Evolutionary conservation across 2,797 vertebrate genomes (phyloP), one percentile per base, ranked within the genome.

Genomic region (Coreius guichenoti): DNA sequence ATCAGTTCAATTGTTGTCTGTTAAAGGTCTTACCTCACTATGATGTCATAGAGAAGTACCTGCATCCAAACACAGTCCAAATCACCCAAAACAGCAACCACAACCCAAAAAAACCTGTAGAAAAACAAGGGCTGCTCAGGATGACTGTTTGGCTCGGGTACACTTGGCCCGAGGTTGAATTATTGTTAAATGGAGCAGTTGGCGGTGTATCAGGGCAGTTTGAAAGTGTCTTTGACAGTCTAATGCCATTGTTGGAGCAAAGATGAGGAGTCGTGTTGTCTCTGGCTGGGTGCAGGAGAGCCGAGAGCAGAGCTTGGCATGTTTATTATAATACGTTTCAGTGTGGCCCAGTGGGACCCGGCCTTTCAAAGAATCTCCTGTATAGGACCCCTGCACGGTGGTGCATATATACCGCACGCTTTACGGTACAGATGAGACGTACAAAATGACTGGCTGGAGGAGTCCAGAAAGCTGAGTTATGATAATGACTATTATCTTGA

Each of bases 181-280:
- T 88, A 90, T 86, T 81, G 77, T 84, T 87, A 84, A 88, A 90
- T 88, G 87, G 87, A 87, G 77, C 79, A 67, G 74, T 87, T 90
- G 89, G 89, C 82, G 6, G 83, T 75, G 81, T 33, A 88, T 87
- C 86, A 84, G 70, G 81, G 81, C 63, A 51, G 77, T 70, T 82
- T 81, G 65, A 88, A 86, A 87, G 80, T 82, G 80, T 84, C 80
- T 77, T 81, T 88, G 86, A 90, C 87, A 87, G 80, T 78, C 86
- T 90, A 90, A 90, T 88, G 89, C 86, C 87, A 87, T 88, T 90
- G 87, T 87, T 90, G 89, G 89, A 90, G 83, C 83, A 70, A 56
- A 82, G 79, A 84, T 82, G 87, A 90, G 78, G 79, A 72, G 61
- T 80, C 61, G 70, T 88, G 86, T 88, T 90, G 82, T 88, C 85